Evolutionary conservation across 2,888 invertebrate genomes (phyloP).

Genomic region (Rhagophthalmus giganteus): DNA sequence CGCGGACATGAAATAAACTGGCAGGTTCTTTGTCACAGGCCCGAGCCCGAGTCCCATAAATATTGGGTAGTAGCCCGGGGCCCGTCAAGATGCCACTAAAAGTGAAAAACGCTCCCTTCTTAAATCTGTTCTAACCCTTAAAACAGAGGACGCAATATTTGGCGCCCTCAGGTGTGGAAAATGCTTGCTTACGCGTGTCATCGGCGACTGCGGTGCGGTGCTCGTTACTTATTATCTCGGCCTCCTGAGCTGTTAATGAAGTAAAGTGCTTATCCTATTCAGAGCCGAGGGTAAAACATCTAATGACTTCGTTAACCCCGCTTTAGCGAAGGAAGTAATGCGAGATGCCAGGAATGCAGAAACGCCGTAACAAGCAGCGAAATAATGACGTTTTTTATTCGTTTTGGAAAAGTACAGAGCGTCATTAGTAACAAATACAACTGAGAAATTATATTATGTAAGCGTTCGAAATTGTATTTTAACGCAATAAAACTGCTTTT

Average conservation of each 20-base stretch:
- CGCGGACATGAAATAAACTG: constrained; percentile 45
- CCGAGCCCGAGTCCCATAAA: constrained; percentile 42
- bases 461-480: neutral
- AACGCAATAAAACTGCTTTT: too few species aligned
- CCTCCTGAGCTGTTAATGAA: constrained; percentile 30
- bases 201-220: constrained; percentile 2
- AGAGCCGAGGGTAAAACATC: constrained; percentile 27
- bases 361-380: constrained; percentile 19
- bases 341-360: constrained; percentile 7
- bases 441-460: neutral
- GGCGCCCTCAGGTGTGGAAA: constrained; percentile 24
- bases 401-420: constrained; percentile 11
- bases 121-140: constrained; percentile 30
- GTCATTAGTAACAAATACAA: constrained; percentile 19
- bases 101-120: constrained; percentile 37
- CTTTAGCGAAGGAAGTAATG: constrained; percentile 17
- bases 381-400: constrained; percentile 20
- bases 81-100: constrained; percentile 38
- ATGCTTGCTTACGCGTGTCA: constrained; percentile 20
- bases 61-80: constrained; percentile 42
- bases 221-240: constrained; percentile 26
- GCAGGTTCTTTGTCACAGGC: constrained; percentile 44
- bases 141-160: constrained; percentile 31
- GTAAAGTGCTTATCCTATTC: constrained; percentile 31
- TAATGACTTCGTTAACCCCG: constrained; percentile 36